Percentiles rank a stretch among this genome's conserved stretches.
Evolutionary conservation across 2,888 invertebrate genomes (phyloP).

Genomic region (Branchipolynoe longqiensis): DNA sequence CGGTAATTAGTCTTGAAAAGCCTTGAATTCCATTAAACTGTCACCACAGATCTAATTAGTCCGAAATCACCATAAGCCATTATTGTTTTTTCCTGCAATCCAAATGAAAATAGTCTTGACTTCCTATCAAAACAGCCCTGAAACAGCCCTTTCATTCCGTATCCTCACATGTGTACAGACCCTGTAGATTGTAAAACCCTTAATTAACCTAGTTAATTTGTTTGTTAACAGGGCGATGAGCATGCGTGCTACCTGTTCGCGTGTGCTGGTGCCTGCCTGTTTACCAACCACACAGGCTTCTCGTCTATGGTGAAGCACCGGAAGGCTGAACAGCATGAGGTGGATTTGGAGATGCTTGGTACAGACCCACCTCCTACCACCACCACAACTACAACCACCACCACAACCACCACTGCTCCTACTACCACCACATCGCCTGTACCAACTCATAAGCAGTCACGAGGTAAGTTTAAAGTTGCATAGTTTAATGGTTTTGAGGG

Average conservation of each 20-base stretch:
- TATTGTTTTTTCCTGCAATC: too few relatives aligned
- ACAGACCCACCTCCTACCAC: slow-evolving; percentile 31
- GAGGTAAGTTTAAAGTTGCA: neutral
- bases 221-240: slow-evolving; percentile 42
- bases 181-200: too few relatives aligned
- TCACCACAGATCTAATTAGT: too few relatives aligned
- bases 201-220: too few relatives aligned
- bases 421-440: slow-evolving; percentile 8
- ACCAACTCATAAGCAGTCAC: slow-evolving; percentile 1
- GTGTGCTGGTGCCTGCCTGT: slow-evolving; percentile 60
- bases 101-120: too few relatives aligned
- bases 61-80: too few relatives aligned
- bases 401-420: slow-evolving; percentile 2
- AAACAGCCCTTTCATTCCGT: too few relatives aligned
- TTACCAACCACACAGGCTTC: slow-evolving; percentile 62
- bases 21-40: too few relatives aligned
- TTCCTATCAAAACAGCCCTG: too few relatives aligned
- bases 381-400: slow-evolving; percentile 40
- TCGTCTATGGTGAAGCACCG: slow-evolving; percentile 37
- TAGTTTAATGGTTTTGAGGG: too few relatives aligned
- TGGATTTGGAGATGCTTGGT: slow-evolving; percentile 58
- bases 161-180: too few relatives aligned
- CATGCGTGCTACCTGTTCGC: slow-evolving; percentile 64
- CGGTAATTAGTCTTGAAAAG: too few relatives aligned
- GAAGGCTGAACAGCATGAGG: slow-evolving; percentile 54